Evolutionary conservation across 1,140 invertebrate genomes (phyloP).

Genomic region (Thalassaphorura encarpata): DNA sequence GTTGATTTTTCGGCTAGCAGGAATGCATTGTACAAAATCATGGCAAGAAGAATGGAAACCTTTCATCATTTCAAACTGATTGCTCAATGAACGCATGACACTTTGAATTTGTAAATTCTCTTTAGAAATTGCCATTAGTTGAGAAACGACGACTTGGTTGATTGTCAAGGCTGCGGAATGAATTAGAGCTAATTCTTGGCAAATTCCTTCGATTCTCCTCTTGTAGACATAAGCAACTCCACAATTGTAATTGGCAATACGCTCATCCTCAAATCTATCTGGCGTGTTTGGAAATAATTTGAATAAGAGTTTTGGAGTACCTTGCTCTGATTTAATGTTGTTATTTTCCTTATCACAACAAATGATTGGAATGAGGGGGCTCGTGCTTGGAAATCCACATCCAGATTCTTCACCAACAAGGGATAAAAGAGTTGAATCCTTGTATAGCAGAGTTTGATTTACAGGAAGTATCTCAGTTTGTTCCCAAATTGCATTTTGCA

Average conservation of each 20-base stretch:
- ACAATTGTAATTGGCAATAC: constrained; percentile 16
- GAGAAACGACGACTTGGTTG: constrained; percentile 42
- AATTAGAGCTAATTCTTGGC: constrained; percentile 51
- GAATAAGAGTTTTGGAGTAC: constrained; percentile 60
- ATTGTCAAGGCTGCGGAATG: constrained; percentile 53
- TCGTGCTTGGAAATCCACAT: constrained; percentile 41
- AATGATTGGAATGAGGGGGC: constrained; percentile 59
- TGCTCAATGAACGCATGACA: constrained; percentile 12
- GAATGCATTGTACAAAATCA: not conserved
- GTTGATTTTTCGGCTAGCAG: not conserved
- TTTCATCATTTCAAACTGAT: constrained; percentile 22
- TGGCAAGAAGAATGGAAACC: not conserved
- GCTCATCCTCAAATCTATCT: constrained; percentile 57
- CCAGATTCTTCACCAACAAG: constrained; percentile 49
- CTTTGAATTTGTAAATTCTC: constrained; percentile 9
- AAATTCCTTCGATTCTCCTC: constrained; percentile 59
- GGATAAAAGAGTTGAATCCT: constrained; percentile 42
- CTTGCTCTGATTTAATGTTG: constrained; percentile 54
- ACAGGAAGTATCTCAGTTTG: constrained; percentile 69
- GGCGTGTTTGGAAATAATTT: constrained; percentile 59
- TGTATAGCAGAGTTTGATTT: constrained; percentile 68
- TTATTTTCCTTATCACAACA: constrained; percentile 76
- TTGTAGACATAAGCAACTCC: constrained; percentile 73
- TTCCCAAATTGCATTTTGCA: constrained; percentile 65
- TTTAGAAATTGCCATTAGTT: constrained; percentile 12